Conservation (phyloP, 2,797 vertebrate genomes). For the Catostomus latipinnis region DNA sequence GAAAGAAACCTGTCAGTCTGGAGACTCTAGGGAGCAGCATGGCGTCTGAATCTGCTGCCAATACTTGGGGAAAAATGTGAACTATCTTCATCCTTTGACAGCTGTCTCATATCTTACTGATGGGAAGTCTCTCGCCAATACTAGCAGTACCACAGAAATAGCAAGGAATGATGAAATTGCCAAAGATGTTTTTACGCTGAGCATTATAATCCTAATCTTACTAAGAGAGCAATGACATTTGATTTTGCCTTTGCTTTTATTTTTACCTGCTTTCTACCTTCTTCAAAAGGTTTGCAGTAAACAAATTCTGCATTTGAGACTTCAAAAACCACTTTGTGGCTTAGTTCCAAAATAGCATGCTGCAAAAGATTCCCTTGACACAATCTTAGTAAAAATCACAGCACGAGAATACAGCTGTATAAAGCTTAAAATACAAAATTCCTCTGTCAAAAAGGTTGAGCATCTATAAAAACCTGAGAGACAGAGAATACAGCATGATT, state of each 20-base stretch:
- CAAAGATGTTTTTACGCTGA: constrained; percentile 11
- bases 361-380: background rate
- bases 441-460: background rate
- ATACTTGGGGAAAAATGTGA: constrained; percentile 61
- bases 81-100: constrained; percentile 65
- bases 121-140: constrained; percentile 24
- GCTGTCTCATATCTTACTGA: constrained; percentile 63
- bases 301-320: constrained; percentile 1
- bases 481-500: background rate
- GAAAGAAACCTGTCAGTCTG: constrained; percentile 48
- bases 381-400: background rate
- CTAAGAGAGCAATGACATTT: constrained; percentile 27
- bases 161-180: constrained; percentile 45
- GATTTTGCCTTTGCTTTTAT: constrained; percentile 17
- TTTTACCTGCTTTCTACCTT: constrained; percentile 11
- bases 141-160: constrained; percentile 44
- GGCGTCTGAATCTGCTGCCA: constrained; percentile 38
- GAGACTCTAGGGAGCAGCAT: constrained; percentile 56
- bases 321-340: constrained; percentile 4
- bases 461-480: background rate
- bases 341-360: background rate
- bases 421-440: background rate
- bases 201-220: constrained; percentile 23
- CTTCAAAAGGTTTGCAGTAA: constrained; percentile 13
- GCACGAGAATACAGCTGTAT: constrained; percentile 6